Conservation (phyloP, 2,113 vertebrate species). For the Muntiacus muntjak region DNA sequence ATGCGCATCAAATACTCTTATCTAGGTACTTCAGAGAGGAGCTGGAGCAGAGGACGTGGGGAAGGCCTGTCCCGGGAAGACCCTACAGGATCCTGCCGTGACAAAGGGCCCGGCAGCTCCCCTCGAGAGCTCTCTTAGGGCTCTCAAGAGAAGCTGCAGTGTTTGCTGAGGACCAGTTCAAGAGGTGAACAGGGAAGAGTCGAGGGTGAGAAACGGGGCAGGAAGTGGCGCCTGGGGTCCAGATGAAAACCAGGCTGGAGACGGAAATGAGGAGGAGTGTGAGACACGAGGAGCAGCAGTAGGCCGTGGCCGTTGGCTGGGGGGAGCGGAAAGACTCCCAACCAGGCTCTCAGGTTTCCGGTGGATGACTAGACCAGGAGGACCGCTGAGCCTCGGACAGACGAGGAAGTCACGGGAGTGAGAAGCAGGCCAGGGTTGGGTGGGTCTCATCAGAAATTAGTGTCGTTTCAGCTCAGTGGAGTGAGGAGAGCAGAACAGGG, state of each 20-base stretch:
- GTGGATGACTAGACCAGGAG: not conserved
- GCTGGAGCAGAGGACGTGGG: not conserved
- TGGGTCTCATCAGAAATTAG: not conserved
- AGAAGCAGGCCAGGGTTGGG: not conserved
- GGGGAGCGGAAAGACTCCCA: not conserved
- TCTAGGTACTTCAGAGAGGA: not conserved
- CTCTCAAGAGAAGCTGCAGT: not conserved
- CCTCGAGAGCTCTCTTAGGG: too few species aligned
- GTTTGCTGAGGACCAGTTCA: not conserved
- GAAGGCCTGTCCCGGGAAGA: not conserved
- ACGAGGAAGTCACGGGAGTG: too few species aligned
- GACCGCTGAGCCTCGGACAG: not conserved
- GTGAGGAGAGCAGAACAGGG: not conserved
- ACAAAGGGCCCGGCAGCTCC: not conserved
- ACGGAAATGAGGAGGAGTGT: not conserved
- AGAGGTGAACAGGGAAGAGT: too few species aligned
- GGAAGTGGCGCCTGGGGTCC: not conserved
- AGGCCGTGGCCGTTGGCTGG: not conserved
- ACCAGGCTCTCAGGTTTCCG: not conserved
- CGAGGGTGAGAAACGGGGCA: not conserved
- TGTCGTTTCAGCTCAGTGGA: not conserved
- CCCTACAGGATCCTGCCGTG: not conserved
- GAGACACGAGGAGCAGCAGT: not conserved
- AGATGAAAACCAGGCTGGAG: not conserved
- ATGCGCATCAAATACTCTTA: rapidly evolving